Percentiles rank a stretch among this genome's conserved stretches.
Evolutionary conservation across 2,888 invertebrate species (phyloP).

Genomic region (Ophion ventricosus): DNA sequence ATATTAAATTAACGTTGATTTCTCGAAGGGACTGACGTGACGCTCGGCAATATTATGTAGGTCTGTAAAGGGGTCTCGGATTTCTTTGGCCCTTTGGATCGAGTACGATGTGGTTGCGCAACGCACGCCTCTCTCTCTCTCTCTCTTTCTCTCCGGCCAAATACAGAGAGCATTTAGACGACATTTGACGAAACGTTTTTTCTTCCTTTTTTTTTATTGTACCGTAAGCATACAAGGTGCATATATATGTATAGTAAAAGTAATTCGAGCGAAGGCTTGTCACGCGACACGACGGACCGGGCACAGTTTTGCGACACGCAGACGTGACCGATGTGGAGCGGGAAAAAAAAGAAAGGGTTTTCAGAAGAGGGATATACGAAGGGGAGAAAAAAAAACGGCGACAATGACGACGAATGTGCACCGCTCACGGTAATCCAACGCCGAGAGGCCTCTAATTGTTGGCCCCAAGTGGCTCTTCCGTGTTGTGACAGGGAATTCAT

Average conservation of each 20-base stretch:
- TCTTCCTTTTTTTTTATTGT: slow-evolving; percentile 21
- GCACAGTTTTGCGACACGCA: slow-evolving; percentile 56
- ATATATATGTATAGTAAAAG: slow-evolving; percentile 17
- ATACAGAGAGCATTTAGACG: slow-evolving; percentile 22
- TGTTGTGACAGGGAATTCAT: slow-evolving; percentile 71
- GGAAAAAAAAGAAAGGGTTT: slow-evolving; percentile 44
- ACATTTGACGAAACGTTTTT: slow-evolving; percentile 61
- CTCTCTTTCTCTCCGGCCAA: slow-evolving; percentile 20
- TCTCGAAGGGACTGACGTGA: slow-evolving; percentile 44
- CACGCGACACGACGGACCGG: slow-evolving; percentile 61
- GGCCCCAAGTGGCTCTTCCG: slow-evolving; percentile 57
- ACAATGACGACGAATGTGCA: slow-evolving; percentile 43
- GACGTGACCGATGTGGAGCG: slow-evolving; percentile 38
- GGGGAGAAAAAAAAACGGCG: slow-evolving; percentile 5
- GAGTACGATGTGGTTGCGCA: slow-evolving; percentile 50
- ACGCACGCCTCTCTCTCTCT: not conserved
- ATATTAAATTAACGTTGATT: slow-evolving; percentile 54
- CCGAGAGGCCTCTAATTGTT: slow-evolving; percentile 66
- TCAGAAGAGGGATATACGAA: not conserved
- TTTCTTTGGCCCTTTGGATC: slow-evolving; percentile 57
- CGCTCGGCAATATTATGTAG: slow-evolving; percentile 13
- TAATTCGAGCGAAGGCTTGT: slow-evolving; percentile 65
- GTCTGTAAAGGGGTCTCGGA: slow-evolving; percentile 33
- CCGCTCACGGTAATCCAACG: slow-evolving; percentile 46
- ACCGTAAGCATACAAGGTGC: not conserved